These are phyloP conservation scores for Ictalurus furcatus DNA, from an alignment of 2,113 vertebrate species.

Conservation along the genomic window DNA sequence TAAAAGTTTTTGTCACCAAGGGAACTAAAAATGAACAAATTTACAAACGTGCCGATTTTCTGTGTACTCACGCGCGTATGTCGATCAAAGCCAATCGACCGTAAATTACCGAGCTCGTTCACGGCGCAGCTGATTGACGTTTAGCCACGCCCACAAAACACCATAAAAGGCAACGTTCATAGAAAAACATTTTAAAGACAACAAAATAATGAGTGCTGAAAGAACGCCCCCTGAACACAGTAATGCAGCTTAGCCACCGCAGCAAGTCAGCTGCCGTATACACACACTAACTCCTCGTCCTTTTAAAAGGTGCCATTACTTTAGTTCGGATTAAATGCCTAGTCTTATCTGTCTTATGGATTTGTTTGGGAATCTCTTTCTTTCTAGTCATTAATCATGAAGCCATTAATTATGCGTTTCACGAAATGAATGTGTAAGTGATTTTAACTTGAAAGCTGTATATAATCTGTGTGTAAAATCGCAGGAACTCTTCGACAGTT, in stretches of 20 bases:
- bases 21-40: too few relatives aligned
- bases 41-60: too few relatives aligned
- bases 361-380: neutral
- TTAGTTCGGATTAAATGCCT: neutral
- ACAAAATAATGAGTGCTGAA: too few relatives aligned
- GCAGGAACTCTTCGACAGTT: too few relatives aligned
- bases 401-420: neutral
- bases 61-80: too few relatives aligned
- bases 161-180: neutral
- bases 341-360: neutral
- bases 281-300: neutral
- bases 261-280: neutral
- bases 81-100: too few relatives aligned
- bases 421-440: neutral
- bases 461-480: too few relatives aligned
- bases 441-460: neutral
- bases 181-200: neutral
- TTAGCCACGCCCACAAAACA: neutral
- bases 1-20: too few relatives aligned
- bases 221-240: too few relatives aligned
- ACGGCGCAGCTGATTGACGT: neutral
- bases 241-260: neutral
- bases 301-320: neutral
- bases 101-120: neutral
- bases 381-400: neutral